Evolutionary conservation across 2,888 invertebrate genomes (phyloP).

Genomic region (Andricus quercusramuli): DNA sequence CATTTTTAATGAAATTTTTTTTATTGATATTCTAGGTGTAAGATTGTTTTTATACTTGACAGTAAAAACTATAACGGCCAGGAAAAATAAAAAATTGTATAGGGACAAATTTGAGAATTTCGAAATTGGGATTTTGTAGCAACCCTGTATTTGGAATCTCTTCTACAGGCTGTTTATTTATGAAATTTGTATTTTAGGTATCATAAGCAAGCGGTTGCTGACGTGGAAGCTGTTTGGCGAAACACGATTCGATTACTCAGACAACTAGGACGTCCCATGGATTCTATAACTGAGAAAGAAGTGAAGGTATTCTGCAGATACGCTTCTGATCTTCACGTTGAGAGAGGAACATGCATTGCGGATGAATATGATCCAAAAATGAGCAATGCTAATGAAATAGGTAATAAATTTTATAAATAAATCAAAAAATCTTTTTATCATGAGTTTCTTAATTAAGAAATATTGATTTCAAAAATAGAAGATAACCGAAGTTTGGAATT

Average conservation of each 20-base stretch:
- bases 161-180: constrained; percentile 46
- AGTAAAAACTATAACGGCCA: no score
- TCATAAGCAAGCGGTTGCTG: constrained; percentile 89
- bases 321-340: constrained; percentile 88
- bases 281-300: constrained; percentile 88
- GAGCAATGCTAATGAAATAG: constrained; percentile 81
- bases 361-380: constrained; percentile 88
- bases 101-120: no score
- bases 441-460: no score
- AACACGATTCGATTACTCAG: constrained; percentile 90
- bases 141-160: constrained; percentile 6
- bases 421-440: neutral
- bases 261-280: constrained; percentile 87
- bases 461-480: no score
- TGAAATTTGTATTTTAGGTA: constrained; percentile 79
- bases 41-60: no score
- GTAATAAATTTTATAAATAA: constrained; percentile 67
- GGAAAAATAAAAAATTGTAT: no score
- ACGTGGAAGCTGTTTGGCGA: constrained; percentile 90
- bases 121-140: no score
- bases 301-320: constrained; percentile 94
- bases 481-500: no score
- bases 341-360: constrained; percentile 89
- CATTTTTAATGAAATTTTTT: no score
- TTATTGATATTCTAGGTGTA: no score